Percentiles rank a stretch among this genome's conserved stretches.
phyloP scores from a whole-genome alignment of 2,113 vertebrate species.

The Oplegnathus fasciatus region DNA sequence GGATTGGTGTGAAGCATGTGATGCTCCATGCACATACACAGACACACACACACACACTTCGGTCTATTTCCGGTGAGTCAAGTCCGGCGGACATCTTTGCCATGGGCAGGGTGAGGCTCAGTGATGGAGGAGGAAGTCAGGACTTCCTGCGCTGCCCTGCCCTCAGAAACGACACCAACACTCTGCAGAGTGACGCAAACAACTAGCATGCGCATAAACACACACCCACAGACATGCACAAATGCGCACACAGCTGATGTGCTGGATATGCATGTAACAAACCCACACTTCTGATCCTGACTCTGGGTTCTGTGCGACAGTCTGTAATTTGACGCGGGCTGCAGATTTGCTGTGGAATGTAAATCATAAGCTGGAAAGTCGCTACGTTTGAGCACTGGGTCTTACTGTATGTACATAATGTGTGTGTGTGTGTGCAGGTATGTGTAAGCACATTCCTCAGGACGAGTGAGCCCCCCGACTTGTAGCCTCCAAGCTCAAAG shows the following conservation, averaged over 20 bases:
- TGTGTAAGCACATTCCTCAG: conserved; percentile 52
- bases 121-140: conserved; percentile 63
- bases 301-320: conserved; percentile 13
- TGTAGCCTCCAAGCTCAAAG: conserved; percentile 20
- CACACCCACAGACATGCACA: background rate
- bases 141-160: conserved; percentile 70
- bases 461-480: conserved; percentile 20
- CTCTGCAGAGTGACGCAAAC: conserved; percentile 16
- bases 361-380: conserved; percentile 60
- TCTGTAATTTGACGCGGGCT: conserved; percentile 52
- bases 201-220: background rate
- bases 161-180: conserved; percentile 43
- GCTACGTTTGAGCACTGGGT: conserved; percentile 26
- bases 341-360: conserved; percentile 67
- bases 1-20: conserved; percentile 31
- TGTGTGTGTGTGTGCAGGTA: conserved; percentile 38
- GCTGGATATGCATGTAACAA: too few relatives aligned
- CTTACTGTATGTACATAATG: conserved; percentile 30
- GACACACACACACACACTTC: conserved; percentile 20
- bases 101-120: conserved; percentile 52
- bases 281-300: conserved; percentile 18
- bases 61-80: conserved; percentile 57
- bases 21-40: conserved; percentile 3
- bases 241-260: conserved; percentile 15
- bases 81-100: conserved; percentile 59